phyloP scores from a whole-genome alignment of 2,797 vertebrate genomes.

The Mormyrus hasselquistii region DNA sequence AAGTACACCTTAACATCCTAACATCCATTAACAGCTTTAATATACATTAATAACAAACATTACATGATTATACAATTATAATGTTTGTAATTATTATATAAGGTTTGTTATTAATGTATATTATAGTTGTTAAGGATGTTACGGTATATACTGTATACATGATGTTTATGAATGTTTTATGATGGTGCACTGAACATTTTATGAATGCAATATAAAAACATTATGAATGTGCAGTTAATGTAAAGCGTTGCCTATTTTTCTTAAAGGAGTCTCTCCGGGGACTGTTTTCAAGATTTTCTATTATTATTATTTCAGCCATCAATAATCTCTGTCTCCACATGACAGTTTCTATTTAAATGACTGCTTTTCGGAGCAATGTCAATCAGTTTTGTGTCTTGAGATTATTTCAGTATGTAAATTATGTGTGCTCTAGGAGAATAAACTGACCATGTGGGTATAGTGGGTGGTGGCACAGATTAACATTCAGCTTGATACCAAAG shows the following conservation, averaged over 20 bases:
- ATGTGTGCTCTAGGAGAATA: neutral
- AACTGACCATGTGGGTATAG: neutral
- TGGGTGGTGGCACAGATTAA: neutral
- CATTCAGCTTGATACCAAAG: neutral
- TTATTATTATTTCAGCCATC: neutral
- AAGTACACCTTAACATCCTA: no score
- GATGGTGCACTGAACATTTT: neutral
- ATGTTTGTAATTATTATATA: no score
- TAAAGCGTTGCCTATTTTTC: no score
- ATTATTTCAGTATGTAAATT: neutral
- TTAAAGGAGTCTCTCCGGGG: neutral
- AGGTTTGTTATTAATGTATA: no score
- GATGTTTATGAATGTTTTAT: neutral
- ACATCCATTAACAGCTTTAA: no score
- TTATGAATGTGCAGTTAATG: neutral
- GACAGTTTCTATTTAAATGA: neutral
- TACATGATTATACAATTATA: no score
- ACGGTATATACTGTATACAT: neutral
- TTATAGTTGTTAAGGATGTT: no score
- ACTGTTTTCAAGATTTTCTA: neutral
- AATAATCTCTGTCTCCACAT: neutral
- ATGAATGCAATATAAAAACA: neutral
- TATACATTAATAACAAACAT: no score
- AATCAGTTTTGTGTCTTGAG: neutral
- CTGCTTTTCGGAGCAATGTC: neutral